Evolutionary conservation across 2,888 invertebrate species (phyloP).

Genomic region (Pollenia griseotomentosa): DNA sequence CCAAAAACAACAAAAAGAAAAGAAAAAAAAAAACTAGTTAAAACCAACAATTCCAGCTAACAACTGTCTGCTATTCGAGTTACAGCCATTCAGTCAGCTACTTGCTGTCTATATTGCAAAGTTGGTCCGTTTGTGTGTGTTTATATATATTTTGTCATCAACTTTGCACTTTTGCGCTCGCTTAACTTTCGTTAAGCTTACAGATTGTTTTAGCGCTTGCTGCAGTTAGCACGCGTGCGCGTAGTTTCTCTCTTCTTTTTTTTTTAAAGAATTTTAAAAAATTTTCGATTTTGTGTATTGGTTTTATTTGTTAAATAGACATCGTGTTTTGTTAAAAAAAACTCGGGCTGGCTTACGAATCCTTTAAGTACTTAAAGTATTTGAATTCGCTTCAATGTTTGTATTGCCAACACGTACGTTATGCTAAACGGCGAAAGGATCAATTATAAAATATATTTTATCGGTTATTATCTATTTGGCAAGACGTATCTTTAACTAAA

Average conservation of each 20-base stretch:
- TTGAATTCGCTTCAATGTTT: slow-evolving; percentile 54
- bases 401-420: slow-evolving; percentile 76
- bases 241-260: slow-evolving; percentile 47
- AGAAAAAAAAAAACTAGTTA: slow-evolving; percentile 62
- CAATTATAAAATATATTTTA: slow-evolving; percentile 81
- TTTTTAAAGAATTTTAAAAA: not conserved
- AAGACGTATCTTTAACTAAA: slow-evolving; percentile 76
- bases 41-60: slow-evolving; percentile 41
- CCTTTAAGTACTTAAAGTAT: slow-evolving; percentile 46
- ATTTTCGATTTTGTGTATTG: not conserved
- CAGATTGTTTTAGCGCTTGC: slow-evolving; percentile 78
- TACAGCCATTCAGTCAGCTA: slow-evolving; percentile 9
- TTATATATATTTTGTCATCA: slow-evolving; percentile 50
- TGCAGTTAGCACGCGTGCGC: slow-evolving; percentile 77
- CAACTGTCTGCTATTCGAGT: slow-evolving; percentile 36
- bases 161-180: slow-evolving; percentile 73
- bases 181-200: slow-evolving; percentile 66
- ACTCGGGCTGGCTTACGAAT: slow-evolving; percentile 44
- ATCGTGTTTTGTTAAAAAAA: slow-evolving; percentile 10
- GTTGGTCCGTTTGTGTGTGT: slow-evolving; percentile 32
- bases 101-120: slow-evolving; percentile 4
- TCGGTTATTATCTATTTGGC: slow-evolving; percentile 83
- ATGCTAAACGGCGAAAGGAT: slow-evolving; percentile 83
- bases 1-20: slow-evolving; percentile 14
- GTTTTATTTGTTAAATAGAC: not conserved